These are phyloP conservation scores for Percina caprodes DNA, from an alignment of 2,113 vertebrate species.

Conservation along the genomic window DNA sequence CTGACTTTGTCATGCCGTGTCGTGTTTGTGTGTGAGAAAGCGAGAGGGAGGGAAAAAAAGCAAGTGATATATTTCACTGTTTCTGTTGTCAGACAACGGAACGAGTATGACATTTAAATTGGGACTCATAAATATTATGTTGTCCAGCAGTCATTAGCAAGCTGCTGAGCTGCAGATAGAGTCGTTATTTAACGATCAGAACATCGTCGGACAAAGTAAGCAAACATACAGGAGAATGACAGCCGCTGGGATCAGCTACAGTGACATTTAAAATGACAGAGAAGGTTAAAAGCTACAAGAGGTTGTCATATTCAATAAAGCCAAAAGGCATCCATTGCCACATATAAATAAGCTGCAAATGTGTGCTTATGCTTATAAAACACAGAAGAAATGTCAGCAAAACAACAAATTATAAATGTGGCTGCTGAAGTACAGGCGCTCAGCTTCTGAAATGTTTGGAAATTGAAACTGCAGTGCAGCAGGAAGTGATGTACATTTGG, in stretches of 20 bases:
- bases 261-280: neutral
- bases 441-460: neutral
- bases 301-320: neutral
- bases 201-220: neutral
- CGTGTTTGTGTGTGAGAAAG: neutral
- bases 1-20: neutral
- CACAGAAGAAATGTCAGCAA: neutral
- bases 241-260: neutral
- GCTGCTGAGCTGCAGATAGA: neutral
- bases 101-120: neutral
- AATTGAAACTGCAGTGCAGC: neutral
- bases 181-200: neutral
- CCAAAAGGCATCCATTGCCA: neutral
- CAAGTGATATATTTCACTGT: neutral
- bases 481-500: too few species aligned
- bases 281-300: neutral
- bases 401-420: neutral
- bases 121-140: neutral
- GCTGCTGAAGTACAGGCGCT: neutral
- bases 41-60: neutral
- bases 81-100: slow-evolving; percentile 5
- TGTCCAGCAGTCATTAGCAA: neutral
- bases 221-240: neutral
- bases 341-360: neutral
- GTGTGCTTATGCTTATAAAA: neutral